These are phyloP conservation scores for Paralichthys olivaceus DNA, from an alignment of 2,113 vertebrate species.

Conservation along the genomic window DNA sequence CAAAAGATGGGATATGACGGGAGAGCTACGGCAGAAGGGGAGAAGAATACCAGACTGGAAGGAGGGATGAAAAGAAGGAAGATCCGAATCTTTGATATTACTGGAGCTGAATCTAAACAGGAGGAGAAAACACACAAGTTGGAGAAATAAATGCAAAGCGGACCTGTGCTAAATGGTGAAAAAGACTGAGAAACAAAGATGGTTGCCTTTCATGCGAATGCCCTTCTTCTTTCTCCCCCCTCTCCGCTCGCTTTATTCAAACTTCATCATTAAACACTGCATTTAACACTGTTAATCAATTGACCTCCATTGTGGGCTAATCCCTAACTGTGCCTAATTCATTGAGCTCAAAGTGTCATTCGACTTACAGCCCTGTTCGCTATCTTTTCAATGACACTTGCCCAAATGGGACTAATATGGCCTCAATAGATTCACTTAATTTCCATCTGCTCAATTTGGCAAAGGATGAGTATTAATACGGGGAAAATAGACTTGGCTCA, in stretches of 20 bases:
- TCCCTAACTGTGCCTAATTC: conserved; percentile 77
- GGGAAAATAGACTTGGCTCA: conserved; percentile 47
- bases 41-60: conserved; percentile 50
- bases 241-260: conserved; percentile 52
- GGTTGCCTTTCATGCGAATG: conserved; percentile 12
- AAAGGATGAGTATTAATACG: conserved; percentile 64
- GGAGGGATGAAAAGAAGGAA: conserved; percentile 53
- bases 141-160: conserved; percentile 59
- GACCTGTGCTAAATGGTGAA: conserved; percentile 22
- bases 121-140: conserved; percentile 29
- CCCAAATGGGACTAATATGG: conserved; percentile 80
- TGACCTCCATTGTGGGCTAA: conserved; percentile 80
- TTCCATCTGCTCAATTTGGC: conserved; percentile 75
- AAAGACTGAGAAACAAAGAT: conserved; percentile 44
- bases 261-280: conserved; percentile 65
- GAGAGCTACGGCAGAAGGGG: conserved; percentile 51
- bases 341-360: conserved; percentile 78
- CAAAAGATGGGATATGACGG: conserved; percentile 76
- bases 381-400: conserved; percentile 79
- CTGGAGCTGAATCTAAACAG: conserved; percentile 29
- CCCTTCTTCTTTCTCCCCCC: neutral
- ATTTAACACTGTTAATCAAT: conserved; percentile 78
- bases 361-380: conserved; percentile 65
- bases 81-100: conserved; percentile 60
- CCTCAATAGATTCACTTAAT: conserved; percentile 76